Evolutionary conservation across 37 sponge, comb jelly and placozoan species (phyloP).

Genomic region (Beroe ovata): DNA sequence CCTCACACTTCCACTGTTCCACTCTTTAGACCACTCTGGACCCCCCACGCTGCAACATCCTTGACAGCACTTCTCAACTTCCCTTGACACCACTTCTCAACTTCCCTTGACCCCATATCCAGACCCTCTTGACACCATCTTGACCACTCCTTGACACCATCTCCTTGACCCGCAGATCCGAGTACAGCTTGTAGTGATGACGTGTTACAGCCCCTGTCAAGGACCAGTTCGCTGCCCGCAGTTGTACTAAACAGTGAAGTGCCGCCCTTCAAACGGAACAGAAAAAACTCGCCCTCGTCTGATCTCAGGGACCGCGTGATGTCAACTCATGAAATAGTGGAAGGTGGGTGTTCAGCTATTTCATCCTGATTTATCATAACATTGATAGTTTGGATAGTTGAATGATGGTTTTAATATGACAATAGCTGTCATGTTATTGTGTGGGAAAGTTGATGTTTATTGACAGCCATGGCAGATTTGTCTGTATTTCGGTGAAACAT

Average conservation of each 20-base stretch:
- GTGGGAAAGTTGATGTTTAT: no score
- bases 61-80: neutral
- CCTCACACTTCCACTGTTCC: no score
- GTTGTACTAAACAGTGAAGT: constrained; percentile 41
- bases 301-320: constrained; percentile 1
- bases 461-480: no score
- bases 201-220: neutral
- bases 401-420: no score
- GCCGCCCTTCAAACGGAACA: constrained; percentile 44
- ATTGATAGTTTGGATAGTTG: no score
- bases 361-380: no score
- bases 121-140: neutral
- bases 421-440: no score
- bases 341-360: no score
- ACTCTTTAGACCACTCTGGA: no score
- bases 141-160: neutral
- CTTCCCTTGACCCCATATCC: neutral
- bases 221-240: constrained; percentile 34
- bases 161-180: neutral
- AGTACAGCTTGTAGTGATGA: constrained; percentile 23
- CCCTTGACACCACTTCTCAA: neutral
- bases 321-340: constrained; percentile 54
- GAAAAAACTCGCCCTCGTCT: constrained; percentile 2
- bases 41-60: no score
- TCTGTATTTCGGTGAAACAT: no score